A percentile compares a stretch with the other conserved stretches of the same genome.
Conservation (phyloP, 2,797 vertebrate species). For the Alfaro cultratus region DNA sequence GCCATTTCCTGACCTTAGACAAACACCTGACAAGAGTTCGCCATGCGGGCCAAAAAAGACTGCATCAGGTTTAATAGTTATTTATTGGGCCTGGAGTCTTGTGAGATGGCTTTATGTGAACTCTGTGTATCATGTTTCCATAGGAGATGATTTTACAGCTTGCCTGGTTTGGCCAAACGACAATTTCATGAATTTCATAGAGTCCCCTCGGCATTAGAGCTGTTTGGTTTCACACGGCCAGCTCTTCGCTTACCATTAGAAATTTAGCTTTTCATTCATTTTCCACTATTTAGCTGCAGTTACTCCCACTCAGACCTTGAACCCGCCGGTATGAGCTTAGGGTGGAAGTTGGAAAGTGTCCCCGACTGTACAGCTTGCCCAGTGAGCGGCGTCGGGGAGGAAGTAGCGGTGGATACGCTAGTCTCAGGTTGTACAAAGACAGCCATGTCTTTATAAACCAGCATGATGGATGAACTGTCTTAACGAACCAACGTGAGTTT, state of each 20-base stretch:
- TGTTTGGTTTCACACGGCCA: slow-evolving; percentile 29
- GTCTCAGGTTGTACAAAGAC: slow-evolving; percentile 36
- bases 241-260: slow-evolving; percentile 19
- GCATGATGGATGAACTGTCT: slow-evolving; percentile 55
- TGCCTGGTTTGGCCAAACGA: slow-evolving; percentile 68
- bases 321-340: slow-evolving; percentile 51
- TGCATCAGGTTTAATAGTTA: slow-evolving; percentile 48
- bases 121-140: slow-evolving; percentile 57
- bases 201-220: slow-evolving; percentile 24
- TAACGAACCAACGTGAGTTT: slow-evolving; percentile 23
- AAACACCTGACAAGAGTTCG: slow-evolving; percentile 61
- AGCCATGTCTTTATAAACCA: slow-evolving; percentile 52
- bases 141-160: slow-evolving; percentile 64
- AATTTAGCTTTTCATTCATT: slow-evolving; percentile 44
- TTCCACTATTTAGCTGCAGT: slow-evolving; percentile 45
- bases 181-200: slow-evolving; percentile 59
- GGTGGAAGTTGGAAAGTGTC: slow-evolving; percentile 54
- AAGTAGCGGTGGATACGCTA: slow-evolving; percentile 33
- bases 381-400: slow-evolving; percentile 31
- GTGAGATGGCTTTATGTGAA: slow-evolving; percentile 63
- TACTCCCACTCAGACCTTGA: slow-evolving; percentile 28
- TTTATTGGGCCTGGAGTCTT: slow-evolving; percentile 58
- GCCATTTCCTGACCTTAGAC: slow-evolving; percentile 56
- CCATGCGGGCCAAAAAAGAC: slow-evolving; percentile 27
- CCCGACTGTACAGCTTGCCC: slow-evolving; percentile 46